Conservation (phyloP, 2,113 vertebrate species). For the Pachyramphus minor region DNA sequence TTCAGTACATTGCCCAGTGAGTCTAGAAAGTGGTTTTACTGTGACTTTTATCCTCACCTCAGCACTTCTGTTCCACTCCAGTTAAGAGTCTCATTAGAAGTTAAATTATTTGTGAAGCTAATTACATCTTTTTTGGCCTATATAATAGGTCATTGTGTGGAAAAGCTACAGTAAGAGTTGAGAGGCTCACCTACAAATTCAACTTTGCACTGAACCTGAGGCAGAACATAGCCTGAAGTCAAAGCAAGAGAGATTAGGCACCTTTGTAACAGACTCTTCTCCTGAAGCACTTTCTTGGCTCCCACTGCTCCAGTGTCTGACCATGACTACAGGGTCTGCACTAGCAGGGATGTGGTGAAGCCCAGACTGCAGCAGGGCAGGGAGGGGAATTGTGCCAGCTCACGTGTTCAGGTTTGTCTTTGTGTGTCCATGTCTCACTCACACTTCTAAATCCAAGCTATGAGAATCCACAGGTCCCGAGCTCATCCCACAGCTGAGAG, state of each 20-base stretch:
- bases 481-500: not conserved
- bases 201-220: not conserved
- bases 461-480: not conserved
- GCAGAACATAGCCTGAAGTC: not conserved
- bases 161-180: not conserved
- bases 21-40: not conserved
- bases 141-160: not conserved
- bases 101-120: not conserved
- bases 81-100: not conserved
- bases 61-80: not conserved
- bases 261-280: not conserved
- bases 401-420: not conserved
- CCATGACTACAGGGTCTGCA: rapidly evolving
- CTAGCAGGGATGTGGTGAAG: not conserved
- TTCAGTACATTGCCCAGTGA: not conserved
- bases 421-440: not conserved
- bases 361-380: not conserved
- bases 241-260: not conserved
- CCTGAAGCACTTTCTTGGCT: not conserved
- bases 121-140: not conserved
- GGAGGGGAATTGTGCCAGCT: not conserved
- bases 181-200: not conserved
- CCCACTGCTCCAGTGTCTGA: not conserved
- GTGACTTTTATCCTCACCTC: not conserved
- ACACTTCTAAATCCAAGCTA: not conserved